A percentile compares a stretch with the other conserved stretches of the same genome.
Evolutionary conservation across 1,140 invertebrate species (phyloP).

Genomic region (Drosophila ambigua): DNA sequence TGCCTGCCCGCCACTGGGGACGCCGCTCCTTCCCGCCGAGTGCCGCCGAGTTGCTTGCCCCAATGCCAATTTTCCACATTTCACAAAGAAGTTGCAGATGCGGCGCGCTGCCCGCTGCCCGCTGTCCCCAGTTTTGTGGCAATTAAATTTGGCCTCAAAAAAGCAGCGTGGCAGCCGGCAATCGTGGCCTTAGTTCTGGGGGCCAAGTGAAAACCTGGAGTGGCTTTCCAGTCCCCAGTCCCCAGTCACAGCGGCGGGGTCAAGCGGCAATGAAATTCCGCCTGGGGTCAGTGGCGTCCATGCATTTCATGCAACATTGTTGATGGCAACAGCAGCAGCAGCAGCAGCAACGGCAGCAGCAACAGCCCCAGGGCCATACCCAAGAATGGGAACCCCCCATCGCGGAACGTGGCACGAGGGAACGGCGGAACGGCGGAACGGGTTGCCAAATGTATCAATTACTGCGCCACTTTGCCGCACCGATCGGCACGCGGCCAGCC

Average conservation of each 20-base stretch:
- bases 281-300: slow-evolving; percentile 35
- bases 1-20: no score
- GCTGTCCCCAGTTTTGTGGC: slow-evolving; percentile 65
- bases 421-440: background rate
- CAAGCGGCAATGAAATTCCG: slow-evolving; percentile 21
- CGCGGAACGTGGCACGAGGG: background rate
- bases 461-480: background rate
- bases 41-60: slow-evolving; percentile 5
- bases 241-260: slow-evolving; percentile 15
- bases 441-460: slow-evolving; percentile 12
- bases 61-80: slow-evolving; percentile 64
- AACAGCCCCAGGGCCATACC: no score
- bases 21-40: no score
- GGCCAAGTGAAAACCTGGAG: slow-evolving; percentile 39
- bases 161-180: slow-evolving; percentile 16
- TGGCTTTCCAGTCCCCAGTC: background rate
- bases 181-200: slow-evolving; percentile 35
- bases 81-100: slow-evolving; percentile 30
- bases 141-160: slow-evolving; percentile 81
- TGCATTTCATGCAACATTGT: slow-evolving; percentile 45
- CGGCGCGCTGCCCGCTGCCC: background rate
- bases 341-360: no score
- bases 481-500: no score
- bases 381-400: no score
- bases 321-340: background rate